phyloP scores from a whole-genome alignment of 2,113 vertebrate genomes.

The Datnioides undecimradiatus region DNA sequence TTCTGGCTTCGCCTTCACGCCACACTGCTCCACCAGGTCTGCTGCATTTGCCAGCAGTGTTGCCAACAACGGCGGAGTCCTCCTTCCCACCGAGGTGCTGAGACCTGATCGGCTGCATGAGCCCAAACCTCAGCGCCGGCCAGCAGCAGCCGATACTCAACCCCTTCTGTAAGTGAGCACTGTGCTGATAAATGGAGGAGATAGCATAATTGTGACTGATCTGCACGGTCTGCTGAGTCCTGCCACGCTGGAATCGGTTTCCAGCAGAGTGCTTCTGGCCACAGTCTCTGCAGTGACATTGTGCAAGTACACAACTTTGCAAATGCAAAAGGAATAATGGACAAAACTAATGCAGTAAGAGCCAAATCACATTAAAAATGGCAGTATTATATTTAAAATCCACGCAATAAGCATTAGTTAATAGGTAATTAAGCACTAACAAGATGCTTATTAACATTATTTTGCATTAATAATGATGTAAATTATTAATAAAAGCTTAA shows the following conservation, averaged over 20 bases:
- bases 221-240: slow-evolving; percentile 44
- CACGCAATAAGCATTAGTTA: too few relatives aligned
- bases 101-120: slow-evolving; percentile 29
- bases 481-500: too few relatives aligned
- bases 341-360: not conserved
- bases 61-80: slow-evolving; percentile 11
- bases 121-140: slow-evolving; percentile 5
- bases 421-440: too few relatives aligned
- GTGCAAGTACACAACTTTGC: not conserved
- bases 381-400: too few relatives aligned
- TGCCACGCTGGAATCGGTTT: not conserved
- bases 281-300: slow-evolving; percentile 7
- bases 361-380: not conserved
- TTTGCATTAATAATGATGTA: too few relatives aligned
- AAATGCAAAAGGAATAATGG: slow-evolving; percentile 5
- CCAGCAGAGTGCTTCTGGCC: slow-evolving; percentile 15
- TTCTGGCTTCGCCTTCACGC: not conserved
- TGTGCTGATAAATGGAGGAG: slow-evolving; percentile 29
- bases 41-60: not conserved
- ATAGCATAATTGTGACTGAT: slow-evolving; percentile 41
- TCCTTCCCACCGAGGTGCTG: slow-evolving; percentile 7
- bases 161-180: slow-evolving; percentile 1
- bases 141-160: slow-evolving; percentile 26
- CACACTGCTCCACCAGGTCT: not conserved
- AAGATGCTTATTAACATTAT: too few relatives aligned